A percentile compares a stretch with the other conserved stretches of the same genome.
Evolutionary conservation across 2,113 vertebrate genomes (phyloP).

Genomic region (Pterophyllum scalare): DNA sequence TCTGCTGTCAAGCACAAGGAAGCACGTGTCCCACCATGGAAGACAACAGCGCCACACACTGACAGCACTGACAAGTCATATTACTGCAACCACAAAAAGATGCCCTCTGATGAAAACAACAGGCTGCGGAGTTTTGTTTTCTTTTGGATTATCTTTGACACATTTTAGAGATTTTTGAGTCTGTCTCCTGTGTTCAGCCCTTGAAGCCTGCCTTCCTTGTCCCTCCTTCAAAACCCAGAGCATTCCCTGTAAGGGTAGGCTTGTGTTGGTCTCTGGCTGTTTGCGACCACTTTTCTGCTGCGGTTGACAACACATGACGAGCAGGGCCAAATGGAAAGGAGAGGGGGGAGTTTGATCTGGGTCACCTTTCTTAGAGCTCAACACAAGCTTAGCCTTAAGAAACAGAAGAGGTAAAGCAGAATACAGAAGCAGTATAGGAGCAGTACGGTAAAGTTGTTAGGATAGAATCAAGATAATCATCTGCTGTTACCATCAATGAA

Average conservation of each 20-base stretch:
- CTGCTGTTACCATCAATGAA: not conserved
- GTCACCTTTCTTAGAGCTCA: conserved; percentile 80
- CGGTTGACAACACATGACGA: conserved; percentile 99
- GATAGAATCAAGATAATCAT: not conserved
- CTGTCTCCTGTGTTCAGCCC: not conserved
- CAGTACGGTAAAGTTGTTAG: not conserved
- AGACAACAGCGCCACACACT: conserved; percentile 44
- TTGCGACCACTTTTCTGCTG: conserved; percentile 99
- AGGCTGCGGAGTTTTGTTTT: conserved; percentile 35
- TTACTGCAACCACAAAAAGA: conserved; percentile 34
- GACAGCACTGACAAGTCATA: conserved; percentile 44
- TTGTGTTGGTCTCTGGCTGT: conserved; percentile 91
- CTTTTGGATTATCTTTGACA: conserved; percentile 45
- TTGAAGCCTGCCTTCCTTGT: conserved; percentile 3
- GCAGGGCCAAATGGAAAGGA: conserved; percentile 93
- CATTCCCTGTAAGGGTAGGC: conserved; percentile 90
- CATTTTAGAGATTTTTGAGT: conserved; percentile 8
- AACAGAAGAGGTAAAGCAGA: conserved; percentile 1
- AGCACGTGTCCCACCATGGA: conserved; percentile 58
- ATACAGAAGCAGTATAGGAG: not conserved
- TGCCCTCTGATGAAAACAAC: conserved; percentile 47
- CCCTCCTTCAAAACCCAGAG: conserved; percentile 69
- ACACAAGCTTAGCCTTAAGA: conserved; percentile 39
- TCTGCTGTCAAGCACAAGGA: conserved; percentile 51
- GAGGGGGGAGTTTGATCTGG: conserved; percentile 78